These are phyloP conservation scores for Andrena marginata DNA, from an alignment of 2,888 invertebrate genomes.

Conservation along the genomic window DNA sequence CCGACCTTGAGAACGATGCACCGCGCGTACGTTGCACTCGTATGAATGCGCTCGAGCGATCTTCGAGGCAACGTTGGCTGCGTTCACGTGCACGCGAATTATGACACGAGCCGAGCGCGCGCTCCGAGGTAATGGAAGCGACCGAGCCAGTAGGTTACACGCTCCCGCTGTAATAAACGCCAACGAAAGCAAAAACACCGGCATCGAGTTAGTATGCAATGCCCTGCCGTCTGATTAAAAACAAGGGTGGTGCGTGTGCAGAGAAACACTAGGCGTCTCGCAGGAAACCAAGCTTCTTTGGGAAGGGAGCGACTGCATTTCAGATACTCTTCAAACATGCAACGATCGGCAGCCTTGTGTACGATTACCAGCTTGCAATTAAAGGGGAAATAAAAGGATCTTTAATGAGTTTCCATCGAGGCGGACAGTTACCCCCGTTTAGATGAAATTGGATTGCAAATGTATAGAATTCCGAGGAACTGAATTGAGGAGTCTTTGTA, in stretches of 20 bases:
- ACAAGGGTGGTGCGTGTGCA: conserved; percentile 1
- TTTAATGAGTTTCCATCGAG: too few species aligned
- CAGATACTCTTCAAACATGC: background rate
- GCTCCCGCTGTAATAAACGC: conserved; percentile 54
- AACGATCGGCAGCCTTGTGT: background rate
- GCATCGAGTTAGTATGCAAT: background rate
- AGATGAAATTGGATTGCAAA: too few species aligned
- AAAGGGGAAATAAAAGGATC: too few species aligned
- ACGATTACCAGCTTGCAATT: background rate
- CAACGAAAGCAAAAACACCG: conserved; percentile 47
- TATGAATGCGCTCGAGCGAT: conserved; percentile 58
- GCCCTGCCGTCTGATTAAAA: conserved; percentile 23
- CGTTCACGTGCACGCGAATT: conserved; percentile 66
- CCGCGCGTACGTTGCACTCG: conserved; percentile 65
- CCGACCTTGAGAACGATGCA: conserved; percentile 39
- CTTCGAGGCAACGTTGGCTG: conserved; percentile 53
- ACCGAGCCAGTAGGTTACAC: conserved; percentile 71
- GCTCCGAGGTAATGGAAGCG: conserved; percentile 48
- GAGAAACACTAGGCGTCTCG: conserved; percentile 15
- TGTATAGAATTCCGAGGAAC: too few species aligned
- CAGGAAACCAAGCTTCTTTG: background rate
- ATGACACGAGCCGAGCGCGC: conserved; percentile 55
- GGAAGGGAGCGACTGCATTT: background rate
- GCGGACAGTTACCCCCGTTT: too few species aligned
- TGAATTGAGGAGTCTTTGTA: too few species aligned